phyloP scores from a whole-genome alignment of 2,888 invertebrate species.

The Rhagophthalmus giganteus region DNA sequence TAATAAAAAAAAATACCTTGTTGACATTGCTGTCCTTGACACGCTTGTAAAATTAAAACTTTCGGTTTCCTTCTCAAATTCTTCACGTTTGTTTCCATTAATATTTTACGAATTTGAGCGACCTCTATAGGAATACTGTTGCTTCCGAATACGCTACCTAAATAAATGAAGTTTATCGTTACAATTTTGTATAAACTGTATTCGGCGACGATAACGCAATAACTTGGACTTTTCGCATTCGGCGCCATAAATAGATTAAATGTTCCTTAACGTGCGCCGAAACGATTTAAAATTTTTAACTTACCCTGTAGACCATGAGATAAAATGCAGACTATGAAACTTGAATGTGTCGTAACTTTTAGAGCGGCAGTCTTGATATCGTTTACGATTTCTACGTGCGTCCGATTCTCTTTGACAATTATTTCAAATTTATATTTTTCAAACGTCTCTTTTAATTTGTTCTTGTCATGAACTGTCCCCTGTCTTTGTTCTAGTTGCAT shows the following conservation, averaged over 20 bases:
- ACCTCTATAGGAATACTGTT: slow-evolving; percentile 57
- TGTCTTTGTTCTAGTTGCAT: slow-evolving; percentile 45
- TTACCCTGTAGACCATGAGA: slow-evolving; percentile 54
- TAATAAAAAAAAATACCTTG: slow-evolving; percentile 37
- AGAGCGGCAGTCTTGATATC: slow-evolving; percentile 41
- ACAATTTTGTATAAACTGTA: slow-evolving; percentile 18
- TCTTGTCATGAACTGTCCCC: slow-evolving; percentile 52
- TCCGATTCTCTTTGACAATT: slow-evolving; percentile 42
- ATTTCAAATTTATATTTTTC: slow-evolving; percentile 50
- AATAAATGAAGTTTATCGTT: no score
- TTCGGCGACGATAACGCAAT: no score
- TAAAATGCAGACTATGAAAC: slow-evolving; percentile 55
- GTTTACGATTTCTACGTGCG: slow-evolving; percentile 42
- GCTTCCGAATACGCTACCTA: slow-evolving; percentile 58
- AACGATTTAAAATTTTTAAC: no score
- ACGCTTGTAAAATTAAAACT: slow-evolving; percentile 62
- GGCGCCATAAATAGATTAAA: no score
- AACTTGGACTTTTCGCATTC: no score
- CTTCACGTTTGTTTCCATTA: slow-evolving; percentile 48
- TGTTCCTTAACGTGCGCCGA: no score
- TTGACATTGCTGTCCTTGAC: slow-evolving; percentile 56
- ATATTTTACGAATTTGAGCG: slow-evolving; percentile 51
- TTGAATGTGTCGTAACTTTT: slow-evolving; percentile 45
- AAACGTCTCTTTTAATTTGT: slow-evolving; percentile 48
- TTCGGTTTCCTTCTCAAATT: slow-evolving; percentile 58